Evolutionary conservation across 2,888 invertebrate species (phyloP).

Genomic region (Lydus trimaculatus): DNA sequence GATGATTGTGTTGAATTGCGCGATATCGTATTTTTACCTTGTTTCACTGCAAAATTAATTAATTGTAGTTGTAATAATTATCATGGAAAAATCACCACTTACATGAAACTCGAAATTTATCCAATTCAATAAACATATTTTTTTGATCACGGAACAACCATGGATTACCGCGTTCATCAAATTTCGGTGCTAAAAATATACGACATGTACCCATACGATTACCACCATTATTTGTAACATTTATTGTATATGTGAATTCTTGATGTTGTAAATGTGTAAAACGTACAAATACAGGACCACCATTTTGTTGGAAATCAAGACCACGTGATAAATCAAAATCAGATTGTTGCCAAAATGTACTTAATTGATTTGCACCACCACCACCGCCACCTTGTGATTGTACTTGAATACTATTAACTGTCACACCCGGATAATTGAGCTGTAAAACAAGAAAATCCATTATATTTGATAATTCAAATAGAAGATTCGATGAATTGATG

Average conservation of each 20-base stretch:
- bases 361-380: constrained; percentile 63
- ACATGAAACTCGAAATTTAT: constrained; percentile 72
- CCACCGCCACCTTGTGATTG: constrained; percentile 61
- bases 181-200: constrained; percentile 72
- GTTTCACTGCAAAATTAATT: constrained; percentile 63
- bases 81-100: no score
- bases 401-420: constrained; percentile 66
- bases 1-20: constrained; percentile 75
- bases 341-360: constrained; percentile 82
- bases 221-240: constrained; percentile 54
- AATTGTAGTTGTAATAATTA: no score
- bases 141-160: constrained; percentile 72
- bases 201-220: constrained; percentile 69
- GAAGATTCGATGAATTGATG: not conserved
- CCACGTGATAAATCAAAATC: constrained; percentile 81
- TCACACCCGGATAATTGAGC: constrained; percentile 71
- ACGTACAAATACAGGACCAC: constrained; percentile 75
- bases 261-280: constrained; percentile 81
- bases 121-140: constrained; percentile 73
- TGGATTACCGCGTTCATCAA: constrained; percentile 69
- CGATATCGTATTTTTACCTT: constrained; percentile 71
- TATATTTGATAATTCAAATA: not conserved
- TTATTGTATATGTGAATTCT: constrained; percentile 69
- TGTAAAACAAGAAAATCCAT: constrained; percentile 44
- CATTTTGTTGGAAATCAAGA: constrained; percentile 78